Conservation (phyloP, 2,113 vertebrate genomes). For the Neodontobutis hainanensis region DNA sequence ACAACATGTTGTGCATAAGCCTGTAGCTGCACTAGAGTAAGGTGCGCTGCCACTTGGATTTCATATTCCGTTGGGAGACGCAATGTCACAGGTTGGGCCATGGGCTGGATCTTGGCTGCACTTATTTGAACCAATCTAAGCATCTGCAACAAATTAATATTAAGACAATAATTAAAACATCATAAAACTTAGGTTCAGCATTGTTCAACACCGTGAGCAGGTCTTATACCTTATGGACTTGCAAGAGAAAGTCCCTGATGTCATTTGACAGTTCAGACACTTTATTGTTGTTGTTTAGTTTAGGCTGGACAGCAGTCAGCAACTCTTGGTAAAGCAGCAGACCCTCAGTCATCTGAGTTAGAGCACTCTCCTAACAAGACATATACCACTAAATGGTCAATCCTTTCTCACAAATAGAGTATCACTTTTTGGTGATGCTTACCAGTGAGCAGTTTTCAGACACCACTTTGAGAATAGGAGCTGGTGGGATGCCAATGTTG, state of each 20-base stretch:
- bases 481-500: conserved; percentile 52
- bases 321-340: conserved; percentile 64
- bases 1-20: conserved; percentile 54
- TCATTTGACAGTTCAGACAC: conserved; percentile 47
- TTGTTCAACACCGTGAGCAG: background rate
- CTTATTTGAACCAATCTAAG: conserved; percentile 25
- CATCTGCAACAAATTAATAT: conserved; percentile 57
- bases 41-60: conserved; percentile 72
- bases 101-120: conserved; percentile 13
- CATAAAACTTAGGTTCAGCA: background rate
- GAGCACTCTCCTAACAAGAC: conserved; percentile 46
- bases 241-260: conserved; percentile 62
- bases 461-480: conserved; percentile 53
- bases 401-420: background rate
- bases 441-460: conserved; percentile 61
- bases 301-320: conserved; percentile 37
- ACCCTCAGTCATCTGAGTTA: conserved; percentile 62
- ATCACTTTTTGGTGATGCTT: conserved; percentile 30
- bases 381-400: background rate
- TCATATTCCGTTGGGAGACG: conserved; percentile 44
- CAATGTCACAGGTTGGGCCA: background rate
- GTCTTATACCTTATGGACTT: conserved; percentile 61
- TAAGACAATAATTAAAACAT: background rate
- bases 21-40: conserved; percentile 70
- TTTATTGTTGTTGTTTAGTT: conserved; percentile 23